Base-by-base conservation (phyloP, 2,888 invertebrate species). In the Noctua comes region DNA sequence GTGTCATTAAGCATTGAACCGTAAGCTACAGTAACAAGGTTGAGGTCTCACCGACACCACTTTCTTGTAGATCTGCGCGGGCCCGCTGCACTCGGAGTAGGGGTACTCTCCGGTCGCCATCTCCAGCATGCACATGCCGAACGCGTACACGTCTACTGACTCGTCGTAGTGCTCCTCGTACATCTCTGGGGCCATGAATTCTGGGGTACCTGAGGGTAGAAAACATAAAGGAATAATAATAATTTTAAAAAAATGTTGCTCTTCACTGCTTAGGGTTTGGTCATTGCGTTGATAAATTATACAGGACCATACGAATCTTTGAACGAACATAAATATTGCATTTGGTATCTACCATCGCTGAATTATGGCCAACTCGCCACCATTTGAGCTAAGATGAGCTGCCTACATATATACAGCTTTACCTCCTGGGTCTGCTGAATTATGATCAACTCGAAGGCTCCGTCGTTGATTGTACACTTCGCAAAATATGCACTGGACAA, bases 31-130 rank as follows among this genome's bases (percentile, higher is more conserved):
- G 31, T 18, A 13, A 76, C 11, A 75, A 70, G 46, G 46, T 97
- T 1, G 6, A 40, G 0, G 31, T 59, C 98, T 97, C 95, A 99
- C 99, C 95, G 98, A 99, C 88, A 99, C 99, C 71, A 99, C 99
- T 97, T 99, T 99, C 96, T 99, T 99, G 97, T 99, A 99, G 88
- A 99, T 99, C 97, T 99, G 99, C 80, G 99, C 99, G 59, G 99
- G 99, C 43, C 99, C 99, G 84, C 98, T 98, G 95, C 99, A 99
- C 96, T 99, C 99, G 85, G 99, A 98, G 96, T 99, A 99, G 0
- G 99, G 99, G 97, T 99, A 99, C 95, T 99, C 99, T 65, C 99
- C 99, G 72, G 99, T 99, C 62, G 99, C 99, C 99, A 99, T 99
- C 97, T 99, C 99, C 91, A 99, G 97, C 99, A 99, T 99, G 96